Conservation (phyloP, 2,888 invertebrate genomes). For the Acanthoscelides obtectus region DNA sequence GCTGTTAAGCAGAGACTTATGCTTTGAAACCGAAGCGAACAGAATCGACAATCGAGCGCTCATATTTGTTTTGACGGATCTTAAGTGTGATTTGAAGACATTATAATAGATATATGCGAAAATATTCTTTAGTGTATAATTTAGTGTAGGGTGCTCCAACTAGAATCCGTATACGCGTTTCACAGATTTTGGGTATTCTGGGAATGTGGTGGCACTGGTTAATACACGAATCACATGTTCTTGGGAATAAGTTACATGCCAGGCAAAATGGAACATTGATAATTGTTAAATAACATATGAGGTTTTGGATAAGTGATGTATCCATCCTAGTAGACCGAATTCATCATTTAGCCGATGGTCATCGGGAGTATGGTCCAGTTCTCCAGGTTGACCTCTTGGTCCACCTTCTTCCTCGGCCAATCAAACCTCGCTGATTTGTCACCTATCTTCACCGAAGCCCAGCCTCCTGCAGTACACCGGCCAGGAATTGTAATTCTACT, state of each 20-base stretch:
- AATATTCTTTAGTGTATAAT: too few relatives aligned
- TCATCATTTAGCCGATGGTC: slow-evolving; percentile 38
- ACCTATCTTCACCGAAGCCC: slow-evolving; percentile 43
- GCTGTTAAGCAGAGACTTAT: too few relatives aligned
- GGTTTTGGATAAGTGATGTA: slow-evolving; percentile 36
- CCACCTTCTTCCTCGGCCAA: slow-evolving; percentile 38
- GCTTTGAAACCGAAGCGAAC: too few relatives aligned
- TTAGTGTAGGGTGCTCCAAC: too few relatives aligned
- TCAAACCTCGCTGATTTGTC: slow-evolving; percentile 43
- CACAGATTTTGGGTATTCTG: not conserved
- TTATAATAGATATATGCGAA: too few relatives aligned
- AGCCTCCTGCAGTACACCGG: slow-evolving; percentile 31
- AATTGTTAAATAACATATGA: slow-evolving; percentile 13
- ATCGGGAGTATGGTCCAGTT: slow-evolving; percentile 21
- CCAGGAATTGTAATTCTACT: slow-evolving; percentile 38
- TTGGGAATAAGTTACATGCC: not conserved
- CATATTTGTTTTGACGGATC: too few relatives aligned
- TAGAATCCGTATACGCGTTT: not conserved
- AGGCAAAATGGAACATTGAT: slow-evolving; percentile 5
- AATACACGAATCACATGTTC: not conserved
- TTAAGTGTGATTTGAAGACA: too few relatives aligned
- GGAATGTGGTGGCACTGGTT: not conserved
- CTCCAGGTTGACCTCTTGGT: slow-evolving; percentile 38
- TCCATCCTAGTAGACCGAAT: slow-evolving; percentile 38
- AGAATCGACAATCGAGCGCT: too few relatives aligned